Base-by-base conservation (phyloP, 2,888 invertebrate genomes). In the Tineola bisselliella region DNA sequence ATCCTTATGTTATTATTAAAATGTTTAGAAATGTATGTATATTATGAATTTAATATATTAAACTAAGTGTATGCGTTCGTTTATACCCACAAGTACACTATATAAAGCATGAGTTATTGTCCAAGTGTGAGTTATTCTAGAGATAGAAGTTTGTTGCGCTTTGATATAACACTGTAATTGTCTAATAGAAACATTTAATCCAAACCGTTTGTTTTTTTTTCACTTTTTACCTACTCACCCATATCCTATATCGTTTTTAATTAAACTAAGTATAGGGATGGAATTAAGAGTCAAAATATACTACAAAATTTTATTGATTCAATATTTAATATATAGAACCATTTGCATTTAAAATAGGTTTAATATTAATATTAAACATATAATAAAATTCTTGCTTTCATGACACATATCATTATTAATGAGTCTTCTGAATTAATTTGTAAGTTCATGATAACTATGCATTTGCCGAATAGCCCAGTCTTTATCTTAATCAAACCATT, bases 401-500 rank as follows among this genome's bases (percentile, higher is more conserved):
- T n/a, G n/a, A n/a, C n/a, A n/a, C n/a, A n/a, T n/a, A n/a, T n/a
- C n/a, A n/a, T n/a, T n/a, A n/a, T n/a, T n/a, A n/a, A n/a, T n/a
- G n/a, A n/a, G n/a, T n/a, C n/a, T n/a, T n/a, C n/a, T n/a, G n/a
- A n/a, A n/a, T n/a, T n/a, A n/a, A n/a, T n/a, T n/a, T n/a, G n/a
- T n/a, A n/a, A n/a, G n/a, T n/a, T n/a, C n/a, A n/a, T n/a, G n/a
- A n/a, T n/a, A n/a, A n/a, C n/a, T n/a, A n/a, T n/a, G n/a, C n/a
- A 17, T 48, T 10, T 48, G 48, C 2, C 48, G 2, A 48, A n/a
- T 48, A 3, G 48, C 15, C 15, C n/a, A 8, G n/a, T n/a, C 48
- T 17, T 10, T n/a, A n/a, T n/a, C 25, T 64, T 79, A 88, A 75
- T 88, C 88, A 66, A 94, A 89, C 87, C 92, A 92, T 75, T 95